Evolutionary conservation across 2,797 vertebrate genomes (phyloP).

Genomic region (Eremophila alpestris): DNA sequence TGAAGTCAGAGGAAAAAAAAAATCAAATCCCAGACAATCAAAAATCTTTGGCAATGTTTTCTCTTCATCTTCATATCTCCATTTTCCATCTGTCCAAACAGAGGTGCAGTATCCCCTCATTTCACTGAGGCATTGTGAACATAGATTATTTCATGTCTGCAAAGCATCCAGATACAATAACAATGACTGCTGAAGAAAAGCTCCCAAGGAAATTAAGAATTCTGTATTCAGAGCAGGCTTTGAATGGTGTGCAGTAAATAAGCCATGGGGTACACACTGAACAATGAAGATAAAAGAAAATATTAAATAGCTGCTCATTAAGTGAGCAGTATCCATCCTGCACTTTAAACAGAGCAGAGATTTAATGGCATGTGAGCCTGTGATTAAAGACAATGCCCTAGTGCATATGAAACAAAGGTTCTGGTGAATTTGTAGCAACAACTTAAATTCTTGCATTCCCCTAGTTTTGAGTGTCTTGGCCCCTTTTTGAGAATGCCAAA

Average conservation of each 20-base stretch:
- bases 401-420: not conserved
- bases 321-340: conserved; percentile 10
- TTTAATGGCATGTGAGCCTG: not conserved
- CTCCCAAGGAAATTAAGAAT: conserved; percentile 46
- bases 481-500: not conserved
- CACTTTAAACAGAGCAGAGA: not conserved
- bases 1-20: not conserved
- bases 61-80: not conserved
- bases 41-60: not conserved
- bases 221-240: conserved; percentile 37
- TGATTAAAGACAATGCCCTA: conserved; percentile 4
- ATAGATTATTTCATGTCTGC: conserved; percentile 12
- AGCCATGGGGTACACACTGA: conserved; percentile 36
- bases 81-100: not conserved
- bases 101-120: conserved; percentile 4
- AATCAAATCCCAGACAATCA: not conserved
- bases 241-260: conserved; percentile 51
- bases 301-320: conserved; percentile 49
- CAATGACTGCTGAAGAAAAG: conserved; percentile 19
- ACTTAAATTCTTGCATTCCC: not conserved
- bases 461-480: not conserved
- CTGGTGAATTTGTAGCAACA: not conserved
- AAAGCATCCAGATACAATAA: conserved; percentile 34
- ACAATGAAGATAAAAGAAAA: conserved; percentile 60
- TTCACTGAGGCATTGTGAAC: not conserved